phyloP scores from a whole-genome alignment of 1,140 invertebrate genomes.

The Cyphomyrmex costatus region DNA sequence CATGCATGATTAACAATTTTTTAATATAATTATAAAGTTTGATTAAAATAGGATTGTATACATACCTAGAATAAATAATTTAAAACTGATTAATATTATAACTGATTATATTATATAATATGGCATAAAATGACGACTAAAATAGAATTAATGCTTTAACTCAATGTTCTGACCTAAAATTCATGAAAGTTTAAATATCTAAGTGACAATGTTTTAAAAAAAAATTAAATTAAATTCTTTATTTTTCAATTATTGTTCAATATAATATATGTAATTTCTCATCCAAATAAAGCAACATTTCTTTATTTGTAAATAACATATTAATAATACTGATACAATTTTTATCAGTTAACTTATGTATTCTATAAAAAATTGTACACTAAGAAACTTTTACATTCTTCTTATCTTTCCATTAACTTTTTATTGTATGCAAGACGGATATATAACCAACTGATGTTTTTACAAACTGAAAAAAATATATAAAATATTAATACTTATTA shows the following conservation, averaged over 20 bases:
- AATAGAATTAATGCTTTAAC: too few relatives aligned
- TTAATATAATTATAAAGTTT: not conserved
- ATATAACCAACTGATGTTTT: slow-evolving; percentile 42
- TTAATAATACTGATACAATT: not conserved
- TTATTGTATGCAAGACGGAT: slow-evolving; percentile 24
- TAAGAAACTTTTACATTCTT: not conserved
- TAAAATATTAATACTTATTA: too few relatives aligned
- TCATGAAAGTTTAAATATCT: too few relatives aligned
- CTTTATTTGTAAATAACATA: not conserved
- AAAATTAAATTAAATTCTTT: not conserved
- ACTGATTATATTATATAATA: too few relatives aligned
- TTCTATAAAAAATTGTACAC: not conserved
- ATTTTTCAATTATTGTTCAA: not conserved
- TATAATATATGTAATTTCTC: not conserved
- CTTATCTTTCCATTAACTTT: not conserved
- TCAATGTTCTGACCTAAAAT: too few relatives aligned
- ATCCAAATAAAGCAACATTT: not conserved
- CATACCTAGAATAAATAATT: not conserved
- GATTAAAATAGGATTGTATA: too few relatives aligned
- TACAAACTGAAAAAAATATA: slow-evolving; percentile 29
- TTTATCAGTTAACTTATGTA: not conserved
- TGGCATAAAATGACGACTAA: too few relatives aligned
- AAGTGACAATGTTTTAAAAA: too few relatives aligned
- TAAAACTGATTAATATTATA: too few relatives aligned
- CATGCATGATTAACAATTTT: not conserved